Conservation (phyloP, 2,797 vertebrate species). For the Sphenodon punctatus region DNA sequence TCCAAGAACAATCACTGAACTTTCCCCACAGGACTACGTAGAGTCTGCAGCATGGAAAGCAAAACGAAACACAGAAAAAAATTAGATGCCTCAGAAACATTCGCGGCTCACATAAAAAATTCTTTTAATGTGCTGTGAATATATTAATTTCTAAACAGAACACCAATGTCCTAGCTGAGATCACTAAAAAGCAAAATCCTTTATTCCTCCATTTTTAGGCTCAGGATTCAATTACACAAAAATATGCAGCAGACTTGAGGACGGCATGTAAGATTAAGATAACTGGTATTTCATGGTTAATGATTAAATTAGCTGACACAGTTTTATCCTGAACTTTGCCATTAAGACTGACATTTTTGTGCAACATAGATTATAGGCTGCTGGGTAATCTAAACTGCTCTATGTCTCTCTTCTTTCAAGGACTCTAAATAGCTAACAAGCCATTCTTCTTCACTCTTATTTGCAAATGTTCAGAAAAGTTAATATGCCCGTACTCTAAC, state of each 20-base stretch:
- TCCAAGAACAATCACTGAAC: constrained; percentile 45
- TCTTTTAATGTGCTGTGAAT: constrained; percentile 21
- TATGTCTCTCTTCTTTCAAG: constrained; percentile 65
- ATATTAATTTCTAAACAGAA: constrained; percentile 48
- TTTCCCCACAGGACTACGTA: constrained; percentile 18
- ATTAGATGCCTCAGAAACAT: constrained; percentile 23
- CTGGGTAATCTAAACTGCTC: constrained; percentile 61
- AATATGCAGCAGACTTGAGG: constrained; percentile 55
- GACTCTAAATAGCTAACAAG: constrained; percentile 50
- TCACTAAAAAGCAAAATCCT: constrained; percentile 58
- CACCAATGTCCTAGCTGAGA: constrained; percentile 46
- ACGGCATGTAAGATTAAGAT: constrained; percentile 67
- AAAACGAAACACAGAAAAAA: constrained; percentile 28
- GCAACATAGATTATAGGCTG: constrained; percentile 32
- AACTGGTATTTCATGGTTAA: constrained; percentile 70
- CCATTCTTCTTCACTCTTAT: constrained; percentile 47
- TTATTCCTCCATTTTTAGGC: constrained; percentile 48
- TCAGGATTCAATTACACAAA: constrained; percentile 71
- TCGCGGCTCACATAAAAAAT: constrained; percentile 19
- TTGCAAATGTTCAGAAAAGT: constrained; percentile 47
- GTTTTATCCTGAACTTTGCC: constrained; percentile 73
- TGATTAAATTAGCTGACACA: constrained; percentile 75
- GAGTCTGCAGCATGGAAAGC: constrained; percentile 43
- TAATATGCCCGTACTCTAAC: constrained; percentile 1
- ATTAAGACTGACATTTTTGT: constrained; percentile 66